phyloP scores from a whole-genome alignment of 2,113 vertebrate species.

The Pterocles burchelli region DNA sequence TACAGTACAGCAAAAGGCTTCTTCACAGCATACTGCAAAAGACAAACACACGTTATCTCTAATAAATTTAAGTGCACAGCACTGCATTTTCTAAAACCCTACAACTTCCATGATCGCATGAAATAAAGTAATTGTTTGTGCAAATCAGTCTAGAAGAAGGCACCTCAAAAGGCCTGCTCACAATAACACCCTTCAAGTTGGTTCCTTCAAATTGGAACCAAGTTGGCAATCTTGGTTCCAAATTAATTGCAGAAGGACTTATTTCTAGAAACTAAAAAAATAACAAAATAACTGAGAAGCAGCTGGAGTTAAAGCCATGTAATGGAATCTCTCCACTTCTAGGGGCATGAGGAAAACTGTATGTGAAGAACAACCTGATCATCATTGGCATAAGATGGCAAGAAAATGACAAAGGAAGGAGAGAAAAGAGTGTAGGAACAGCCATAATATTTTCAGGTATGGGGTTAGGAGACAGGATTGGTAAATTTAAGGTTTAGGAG shows the following conservation, averaged over 20 bases:
- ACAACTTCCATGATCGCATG: neutral
- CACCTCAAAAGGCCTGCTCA: neutral
- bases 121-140: neutral
- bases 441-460: neutral
- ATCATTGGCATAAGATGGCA: neutral
- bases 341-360: neutral
- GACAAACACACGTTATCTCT: fast-evolving
- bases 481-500: neutral
- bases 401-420: neutral
- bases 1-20: slow-evolving; percentile 92
- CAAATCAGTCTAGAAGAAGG: neutral
- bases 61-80: neutral
- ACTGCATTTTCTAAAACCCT: neutral
- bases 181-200: neutral
- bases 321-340: neutral
- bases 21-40: slow-evolving; percentile 91
- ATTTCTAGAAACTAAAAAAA: neutral
- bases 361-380: neutral
- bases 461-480: neutral
- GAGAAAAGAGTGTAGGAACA: neutral
- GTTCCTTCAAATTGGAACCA: no score
- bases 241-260: neutral
- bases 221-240: neutral
- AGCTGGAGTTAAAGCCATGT: neutral
- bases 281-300: neutral